Evolutionary conservation across 2,797 vertebrate genomes (phyloP).

Genomic region (Synanceia verrucosa): DNA sequence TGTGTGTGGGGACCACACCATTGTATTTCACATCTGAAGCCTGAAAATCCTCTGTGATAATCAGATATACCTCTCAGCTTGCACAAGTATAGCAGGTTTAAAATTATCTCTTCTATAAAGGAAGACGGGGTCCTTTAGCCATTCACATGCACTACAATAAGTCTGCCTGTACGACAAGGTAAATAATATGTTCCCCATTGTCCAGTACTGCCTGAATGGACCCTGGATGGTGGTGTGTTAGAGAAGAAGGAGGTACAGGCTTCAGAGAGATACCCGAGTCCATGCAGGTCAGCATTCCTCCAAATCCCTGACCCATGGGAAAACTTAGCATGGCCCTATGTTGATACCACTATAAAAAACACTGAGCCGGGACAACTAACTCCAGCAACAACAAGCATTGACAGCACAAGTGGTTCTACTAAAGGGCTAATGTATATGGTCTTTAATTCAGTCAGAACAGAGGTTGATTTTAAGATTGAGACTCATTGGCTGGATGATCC

Average conservation of each 20-base stretch:
- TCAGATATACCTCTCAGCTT: conserved; percentile 78
- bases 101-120: conserved; percentile 72
- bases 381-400: conserved; percentile 16
- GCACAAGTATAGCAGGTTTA: conserved; percentile 60
- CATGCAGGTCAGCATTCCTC: conserved; percentile 65
- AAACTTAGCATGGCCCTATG: conserved; percentile 47
- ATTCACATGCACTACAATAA: conserved; percentile 77
- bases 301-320: conserved; percentile 66
- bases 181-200: conserved; percentile 80
- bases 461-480: background rate
- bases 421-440: no score
- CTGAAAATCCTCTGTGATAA: conserved; percentile 72
- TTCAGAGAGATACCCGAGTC: conserved; percentile 58
- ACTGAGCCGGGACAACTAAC: conserved; percentile 1
- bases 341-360: conserved; percentile 48
- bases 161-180: conserved; percentile 78
- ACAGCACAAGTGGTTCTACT: background rate
- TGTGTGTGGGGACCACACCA: conserved; percentile 47
- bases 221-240: conserved; percentile 68
- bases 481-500: background rate
- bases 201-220: conserved; percentile 60
- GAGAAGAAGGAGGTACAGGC: conserved; percentile 19
- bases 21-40: conserved; percentile 75
- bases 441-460: no score
- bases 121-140: conserved; percentile 61